A percentile compares a stretch with the other conserved stretches of the same genome.
Evolutionary conservation across 2,113 vertebrate genomes (phyloP).

Genomic region (Bujurquina vittata): DNA sequence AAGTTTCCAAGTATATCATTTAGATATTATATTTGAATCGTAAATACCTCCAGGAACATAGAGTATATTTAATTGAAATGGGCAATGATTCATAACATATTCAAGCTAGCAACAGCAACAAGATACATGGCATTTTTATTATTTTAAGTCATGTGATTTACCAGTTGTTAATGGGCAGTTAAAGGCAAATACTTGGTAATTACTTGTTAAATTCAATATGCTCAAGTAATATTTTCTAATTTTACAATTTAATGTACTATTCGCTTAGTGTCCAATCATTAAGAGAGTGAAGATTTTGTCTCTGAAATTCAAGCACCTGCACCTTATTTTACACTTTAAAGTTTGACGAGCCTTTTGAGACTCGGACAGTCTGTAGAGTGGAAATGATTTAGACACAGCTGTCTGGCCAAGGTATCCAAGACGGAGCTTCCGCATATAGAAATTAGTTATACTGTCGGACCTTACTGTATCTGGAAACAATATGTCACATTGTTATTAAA

Average conservation of each 20-base stretch:
- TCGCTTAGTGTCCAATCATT: neutral
- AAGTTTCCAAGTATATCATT: neutral
- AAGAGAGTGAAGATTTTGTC: neutral
- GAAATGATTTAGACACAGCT: neutral
- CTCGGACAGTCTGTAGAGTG: neutral
- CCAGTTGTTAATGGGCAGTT: neutral
- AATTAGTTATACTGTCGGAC: neutral
- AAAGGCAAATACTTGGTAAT: neutral
- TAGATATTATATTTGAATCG: neutral
- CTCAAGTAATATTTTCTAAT: neutral
- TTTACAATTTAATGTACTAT: neutral
- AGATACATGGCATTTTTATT: neutral
- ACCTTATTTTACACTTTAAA: neutral
- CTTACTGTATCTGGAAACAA: neutral
- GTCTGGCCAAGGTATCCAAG: neutral
- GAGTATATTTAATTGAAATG: neutral
- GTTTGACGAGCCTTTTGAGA: neutral
- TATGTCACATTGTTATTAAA: neutral
- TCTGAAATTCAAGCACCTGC: neutral
- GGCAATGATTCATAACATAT: neutral
- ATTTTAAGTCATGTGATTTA: neutral
- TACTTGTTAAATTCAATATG: neutral
- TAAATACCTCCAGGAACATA: neutral
- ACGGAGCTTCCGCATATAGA: neutral
- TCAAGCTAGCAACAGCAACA: neutral